Percentiles rank a stretch among this genome's conserved stretches.
Conservation (phyloP, 2,888 invertebrate species). For the Sacculina carcini region DNA sequence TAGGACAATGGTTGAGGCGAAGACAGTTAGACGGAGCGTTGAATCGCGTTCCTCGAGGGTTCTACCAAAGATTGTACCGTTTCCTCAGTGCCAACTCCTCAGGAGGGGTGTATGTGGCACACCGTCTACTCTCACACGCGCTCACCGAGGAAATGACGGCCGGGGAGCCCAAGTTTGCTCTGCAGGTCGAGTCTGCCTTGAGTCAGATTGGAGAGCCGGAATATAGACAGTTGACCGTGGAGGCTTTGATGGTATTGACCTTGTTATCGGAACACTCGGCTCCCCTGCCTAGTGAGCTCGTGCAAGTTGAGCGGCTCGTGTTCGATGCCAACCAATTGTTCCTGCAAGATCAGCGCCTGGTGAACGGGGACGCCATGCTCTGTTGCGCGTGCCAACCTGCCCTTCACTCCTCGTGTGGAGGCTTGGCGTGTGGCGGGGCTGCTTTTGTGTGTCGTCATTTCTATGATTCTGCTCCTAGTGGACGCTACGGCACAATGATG, state of each 20-base stretch:
- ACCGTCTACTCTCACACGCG: background rate
- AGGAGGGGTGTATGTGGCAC: background rate
- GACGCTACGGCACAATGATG: slow-evolving; percentile 50
- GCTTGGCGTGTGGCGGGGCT: slow-evolving; percentile 62
- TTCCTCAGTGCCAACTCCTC: slow-evolving; percentile 36
- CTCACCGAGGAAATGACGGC: slow-evolving; percentile 53
- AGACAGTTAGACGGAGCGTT: slow-evolving; percentile 84
- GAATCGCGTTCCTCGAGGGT: slow-evolving; percentile 85
- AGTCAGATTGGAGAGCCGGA: slow-evolving; percentile 96
- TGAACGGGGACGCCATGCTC: slow-evolving; percentile 69
- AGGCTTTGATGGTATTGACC: slow-evolving; percentile 86
- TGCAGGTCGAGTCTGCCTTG: slow-evolving; percentile 85
- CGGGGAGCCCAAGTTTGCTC: slow-evolving; percentile 88
- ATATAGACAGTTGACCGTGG: slow-evolving; percentile 85
- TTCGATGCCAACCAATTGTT: slow-evolving; percentile 84
- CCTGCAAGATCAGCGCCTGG: slow-evolving; percentile 69
- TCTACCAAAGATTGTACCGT: slow-evolving; percentile 83
- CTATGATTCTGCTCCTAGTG: slow-evolving; percentile 94
- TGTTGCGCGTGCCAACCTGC: slow-evolving; percentile 49
- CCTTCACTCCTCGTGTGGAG: slow-evolving; percentile 23
- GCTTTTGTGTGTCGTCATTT: slow-evolving; percentile 88
- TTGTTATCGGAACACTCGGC: slow-evolving; percentile 20
- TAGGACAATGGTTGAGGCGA: slow-evolving; percentile 90
- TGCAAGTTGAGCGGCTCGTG: slow-evolving; percentile 78
- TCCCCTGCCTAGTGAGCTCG: slow-evolving; percentile 19